Conservation (phyloP, 2,888 invertebrate species). For the Nasonia oneida region DNA sequence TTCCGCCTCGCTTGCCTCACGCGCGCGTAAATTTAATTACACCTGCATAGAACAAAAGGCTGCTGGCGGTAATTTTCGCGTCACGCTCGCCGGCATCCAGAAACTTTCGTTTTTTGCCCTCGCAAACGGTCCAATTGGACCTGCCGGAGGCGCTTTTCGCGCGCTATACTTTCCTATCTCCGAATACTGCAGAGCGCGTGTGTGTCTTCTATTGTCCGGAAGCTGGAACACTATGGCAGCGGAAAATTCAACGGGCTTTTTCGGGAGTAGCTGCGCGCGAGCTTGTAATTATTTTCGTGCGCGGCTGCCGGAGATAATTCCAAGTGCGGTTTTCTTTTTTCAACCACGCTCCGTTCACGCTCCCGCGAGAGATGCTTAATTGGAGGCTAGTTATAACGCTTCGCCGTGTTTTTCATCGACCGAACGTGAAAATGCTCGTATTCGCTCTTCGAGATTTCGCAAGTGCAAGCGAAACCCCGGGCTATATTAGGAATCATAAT, state of each 20-base stretch:
- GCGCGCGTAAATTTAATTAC: neutral
- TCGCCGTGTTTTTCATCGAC: too few relatives aligned
- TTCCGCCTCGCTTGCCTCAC: neutral
- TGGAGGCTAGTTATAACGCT: too few relatives aligned
- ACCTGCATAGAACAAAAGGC: too few relatives aligned
- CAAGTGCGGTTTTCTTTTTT: neutral
- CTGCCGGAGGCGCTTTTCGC: neutral
- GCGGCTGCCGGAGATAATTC: neutral
- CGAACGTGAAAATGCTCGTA: too few relatives aligned
- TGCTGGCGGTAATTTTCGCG: neutral
- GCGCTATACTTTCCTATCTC: neutral
- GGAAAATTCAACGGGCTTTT: neutral
- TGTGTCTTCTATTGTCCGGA: neutral
- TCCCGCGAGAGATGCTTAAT: too few relatives aligned
- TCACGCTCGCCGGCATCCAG: neutral
- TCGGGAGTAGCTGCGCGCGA: too few relatives aligned
- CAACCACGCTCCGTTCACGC: neutral
- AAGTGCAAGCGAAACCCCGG: neutral
- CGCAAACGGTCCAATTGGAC: neutral
- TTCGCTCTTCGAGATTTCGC: too few relatives aligned
- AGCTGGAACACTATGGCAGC: neutral
- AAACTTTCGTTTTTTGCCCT: conserved; percentile 7
- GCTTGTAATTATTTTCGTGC: neutral
- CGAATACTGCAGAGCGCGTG: neutral
- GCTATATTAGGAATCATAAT: neutral